Percentiles rank a stretch among this genome's conserved stretches.
Evolutionary conservation across 64 coral and sea anemone species (phyloP).

Genomic region (Montipora cactus): DNA sequence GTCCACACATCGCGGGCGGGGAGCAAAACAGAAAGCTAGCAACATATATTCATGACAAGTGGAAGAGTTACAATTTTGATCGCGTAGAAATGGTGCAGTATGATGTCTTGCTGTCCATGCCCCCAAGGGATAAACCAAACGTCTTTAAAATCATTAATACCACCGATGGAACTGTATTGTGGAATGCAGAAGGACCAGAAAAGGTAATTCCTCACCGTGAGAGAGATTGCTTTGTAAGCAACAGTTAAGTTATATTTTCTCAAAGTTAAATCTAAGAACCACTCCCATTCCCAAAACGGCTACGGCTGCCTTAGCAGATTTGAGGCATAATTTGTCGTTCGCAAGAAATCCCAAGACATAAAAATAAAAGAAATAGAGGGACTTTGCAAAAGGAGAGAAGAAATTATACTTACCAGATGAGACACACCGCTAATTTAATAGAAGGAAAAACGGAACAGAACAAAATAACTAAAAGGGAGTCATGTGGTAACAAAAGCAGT

Average conservation of each 20-base stretch:
- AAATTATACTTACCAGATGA: too few relatives aligned
- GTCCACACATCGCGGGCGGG: constrained; percentile 78
- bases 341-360: too few relatives aligned
- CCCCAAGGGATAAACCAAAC: constrained; percentile 74
- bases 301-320: too few relatives aligned
- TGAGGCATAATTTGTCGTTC: too few relatives aligned
- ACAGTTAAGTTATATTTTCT: not conserved
- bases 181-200: constrained; percentile 75
- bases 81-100: constrained; percentile 83
- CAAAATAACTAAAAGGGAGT: too few relatives aligned
- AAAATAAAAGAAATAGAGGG: too few relatives aligned
- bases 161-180: constrained; percentile 23
- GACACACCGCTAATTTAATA: too few relatives aligned
- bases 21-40: constrained; percentile 57
- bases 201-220: constrained; percentile 34
- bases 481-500: too few relatives aligned
- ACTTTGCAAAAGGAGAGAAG: too few relatives aligned
- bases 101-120: constrained; percentile 79
- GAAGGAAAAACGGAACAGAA: too few relatives aligned
- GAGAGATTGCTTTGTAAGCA: not conserved
- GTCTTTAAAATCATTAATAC: constrained; percentile 63
- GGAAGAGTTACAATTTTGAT: constrained; percentile 76
- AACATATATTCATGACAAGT: constrained; percentile 61
- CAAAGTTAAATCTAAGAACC: too few relatives aligned
- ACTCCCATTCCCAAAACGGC: too few relatives aligned